phyloP scores from a whole-genome alignment of 2,113 vertebrate species.

The Petroica traversi region DNA sequence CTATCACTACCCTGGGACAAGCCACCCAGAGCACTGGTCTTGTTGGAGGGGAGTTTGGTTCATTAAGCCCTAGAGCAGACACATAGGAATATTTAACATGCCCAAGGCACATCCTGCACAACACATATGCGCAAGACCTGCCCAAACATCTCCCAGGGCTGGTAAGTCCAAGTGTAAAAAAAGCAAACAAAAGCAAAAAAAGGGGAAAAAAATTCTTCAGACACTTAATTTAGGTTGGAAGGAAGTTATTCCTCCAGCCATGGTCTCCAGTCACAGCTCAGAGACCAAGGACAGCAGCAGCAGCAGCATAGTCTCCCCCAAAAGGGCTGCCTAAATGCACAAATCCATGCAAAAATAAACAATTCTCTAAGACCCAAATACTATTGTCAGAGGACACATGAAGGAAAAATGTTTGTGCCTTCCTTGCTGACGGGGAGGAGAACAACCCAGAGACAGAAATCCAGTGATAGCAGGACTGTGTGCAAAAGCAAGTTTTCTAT shows the following conservation, averaged over 20 bases:
- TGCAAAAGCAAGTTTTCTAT: background rate
- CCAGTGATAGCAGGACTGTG: background rate
- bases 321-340: background rate
- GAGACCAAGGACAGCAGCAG: background rate
- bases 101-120: background rate
- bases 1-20: background rate
- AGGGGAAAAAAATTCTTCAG: background rate
- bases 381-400: background rate
- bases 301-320: background rate
- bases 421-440: background rate
- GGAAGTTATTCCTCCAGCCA: background rate
- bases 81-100: background rate
- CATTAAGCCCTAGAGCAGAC: background rate
- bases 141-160: background rate
- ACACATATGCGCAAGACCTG: background rate
- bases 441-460: background rate
- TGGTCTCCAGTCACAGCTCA: background rate
- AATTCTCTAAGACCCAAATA: background rate
- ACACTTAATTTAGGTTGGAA: background rate
- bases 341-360: background rate
- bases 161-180: background rate
- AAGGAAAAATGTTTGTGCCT: background rate
- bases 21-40: background rate
- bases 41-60: background rate
- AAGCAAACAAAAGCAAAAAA: too few relatives aligned